A percentile compares a stretch with the other conserved stretches of the same genome.
phyloP scores from a whole-genome alignment of 2,113 vertebrate genomes.

The Euleptes europaea region DNA sequence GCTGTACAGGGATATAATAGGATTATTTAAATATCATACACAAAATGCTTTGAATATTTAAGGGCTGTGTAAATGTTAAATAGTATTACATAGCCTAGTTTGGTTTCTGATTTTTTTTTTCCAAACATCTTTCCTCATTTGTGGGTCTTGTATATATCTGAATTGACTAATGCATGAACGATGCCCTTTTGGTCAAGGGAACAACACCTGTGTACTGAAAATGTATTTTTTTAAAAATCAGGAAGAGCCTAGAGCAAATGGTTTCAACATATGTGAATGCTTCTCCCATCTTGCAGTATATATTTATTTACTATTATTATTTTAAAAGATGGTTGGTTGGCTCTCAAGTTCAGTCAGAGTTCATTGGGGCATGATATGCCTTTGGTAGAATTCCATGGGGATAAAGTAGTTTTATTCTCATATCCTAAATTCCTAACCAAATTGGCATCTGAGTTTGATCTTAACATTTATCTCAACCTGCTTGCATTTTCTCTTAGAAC shows the following conservation, averaged over 20 bases:
- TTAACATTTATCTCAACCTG: not conserved
- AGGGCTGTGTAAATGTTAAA: not conserved
- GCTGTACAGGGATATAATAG: not conserved
- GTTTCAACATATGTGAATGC: slow-evolving; percentile 57
- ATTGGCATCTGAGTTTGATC: not conserved
- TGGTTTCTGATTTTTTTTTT: not conserved
- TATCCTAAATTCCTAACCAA: slow-evolving; percentile 29
- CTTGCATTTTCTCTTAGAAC: not conserved
- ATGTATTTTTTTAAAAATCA: slow-evolving; percentile 45
- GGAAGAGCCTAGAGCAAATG: slow-evolving; percentile 57
- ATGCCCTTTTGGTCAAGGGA: not conserved
- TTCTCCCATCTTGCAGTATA: slow-evolving; percentile 43
- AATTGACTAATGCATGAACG: not conserved
- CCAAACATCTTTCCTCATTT: not conserved
- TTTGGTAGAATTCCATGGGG: fast-evolving
- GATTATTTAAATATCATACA: not conserved
- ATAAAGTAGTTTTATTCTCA: slow-evolving; percentile 36
- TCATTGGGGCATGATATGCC: slow-evolving; percentile 37
- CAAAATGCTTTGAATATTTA: not conserved
- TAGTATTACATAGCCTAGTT: not conserved
- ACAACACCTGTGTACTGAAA: slow-evolving; percentile 33
- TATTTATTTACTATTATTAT: slow-evolving; percentile 47
- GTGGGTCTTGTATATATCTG: not conserved
- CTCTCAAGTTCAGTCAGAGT: slow-evolving; percentile 66
- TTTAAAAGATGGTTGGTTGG: slow-evolving; percentile 20